Evolutionary conservation across 2,888 invertebrate species (phyloP), one percentile per base, ranked within the genome.

Genomic region (Colostygia pectinataria): DNA sequence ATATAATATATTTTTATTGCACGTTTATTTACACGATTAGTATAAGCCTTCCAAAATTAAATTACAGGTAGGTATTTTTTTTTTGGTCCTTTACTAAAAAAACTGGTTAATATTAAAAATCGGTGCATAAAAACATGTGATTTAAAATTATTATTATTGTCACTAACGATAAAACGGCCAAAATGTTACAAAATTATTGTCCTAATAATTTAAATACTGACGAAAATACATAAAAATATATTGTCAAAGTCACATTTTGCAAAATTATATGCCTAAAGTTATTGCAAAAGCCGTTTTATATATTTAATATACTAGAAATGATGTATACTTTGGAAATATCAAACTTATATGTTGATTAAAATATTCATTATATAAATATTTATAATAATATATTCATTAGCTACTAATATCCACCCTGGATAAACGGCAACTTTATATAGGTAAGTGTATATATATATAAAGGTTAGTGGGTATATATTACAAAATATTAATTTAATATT

Each of bases 231-330:
- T 28, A 33, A 66, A 73, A 78, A 71, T 61, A 83, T 87, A 85
- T 87, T 86, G 86, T 87, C 84, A 65, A 77, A 81, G 83, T 85
- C 85, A 86, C 86, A 59, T 67, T n/a, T 58, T 60, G 80, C 77
- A 68, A 79, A 77, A 73, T 62, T 28, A 57, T 55, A 47, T 39
- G 37, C 42, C 38, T 51, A 32, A 53, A 53, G 33, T 44, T 45
- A 47, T 54, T 43, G 53, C 46, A 57, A 55, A 61, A 59, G 56
- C 46, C 34, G 36, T 52, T 44, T 37, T 52, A 31, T 34, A 13
- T 25, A 29, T 10, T n/a, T 29, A 13, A 2, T 42, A 33, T 24
- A 13, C 2, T n/a, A 40, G 9, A 28, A 48, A 32, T 2, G 31
- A 34, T 34, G 47, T 55, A 50, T 52, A 61, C 10, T 34, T 36